Base-by-base conservation (phyloP, 2,888 invertebrate species). In the Thymelicus sylvestris region DNA sequence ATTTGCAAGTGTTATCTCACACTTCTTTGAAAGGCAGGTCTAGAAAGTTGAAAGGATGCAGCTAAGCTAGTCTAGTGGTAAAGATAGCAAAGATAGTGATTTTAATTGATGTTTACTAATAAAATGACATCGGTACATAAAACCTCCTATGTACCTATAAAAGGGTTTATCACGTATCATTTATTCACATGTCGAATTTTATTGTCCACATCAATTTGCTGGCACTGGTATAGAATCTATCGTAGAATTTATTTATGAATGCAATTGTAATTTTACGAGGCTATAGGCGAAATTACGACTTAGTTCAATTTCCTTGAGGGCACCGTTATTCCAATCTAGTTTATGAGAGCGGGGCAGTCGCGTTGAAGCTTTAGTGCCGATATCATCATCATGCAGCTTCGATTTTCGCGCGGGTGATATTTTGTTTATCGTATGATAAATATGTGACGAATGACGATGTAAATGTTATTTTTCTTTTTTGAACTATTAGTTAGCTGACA, bases 251-350 rank as follows among this genome's bases (percentile, higher is more conserved):
- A 64, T 59, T 59, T 41, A 47, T 69, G 64, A 64, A 64, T 69
- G 64, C 70, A 60, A 65, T 70, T 70, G 60, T 60, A 65, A 70
- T 70, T 69, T 70, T 70, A 70, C 65, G 64, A 70, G 15, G 48
- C 60, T 39, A 24, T 64, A 44, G 65, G 60, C 65, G 41, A 65
- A 70, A 70, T 70, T 70, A 65, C 59, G 70, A 50, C 31, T 60
- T 70, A 41, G 64, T 64, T 60, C 70, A 50, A 70, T 70, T 65
- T 70, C 65, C 70, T 70, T 64, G 60, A 50, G 60, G 70, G 70
- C 19, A 48, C 41, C 64, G 59, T 57, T 64, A 55, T 65, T 60
- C 60, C 70, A 70, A 69, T 70, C 70, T 70, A 60, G 50, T 70
- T 70, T 70, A 70, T 60, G 70, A 65, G 62, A 62, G 55, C 59